Percentiles rank a stretch among this genome's conserved stretches.
Evolutionary conservation across 2,113 vertebrate species (phyloP).

Genomic region (Lanius collurio): DNA sequence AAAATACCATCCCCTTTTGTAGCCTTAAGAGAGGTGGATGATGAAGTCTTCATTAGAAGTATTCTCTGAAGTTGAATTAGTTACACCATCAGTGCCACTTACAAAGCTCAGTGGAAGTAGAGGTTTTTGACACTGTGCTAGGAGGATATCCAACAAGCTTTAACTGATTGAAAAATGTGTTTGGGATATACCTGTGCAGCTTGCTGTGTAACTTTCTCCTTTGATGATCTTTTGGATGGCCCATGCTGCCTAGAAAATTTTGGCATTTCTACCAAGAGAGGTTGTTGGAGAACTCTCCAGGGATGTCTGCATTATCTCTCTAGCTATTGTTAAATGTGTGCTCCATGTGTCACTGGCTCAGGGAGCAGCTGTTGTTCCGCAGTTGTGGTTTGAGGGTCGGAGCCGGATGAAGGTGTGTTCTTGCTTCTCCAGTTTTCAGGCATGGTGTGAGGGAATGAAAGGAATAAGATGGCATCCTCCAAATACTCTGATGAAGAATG

Average conservation of each 20-base stretch:
- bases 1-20: neutral
- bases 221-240: neutral
- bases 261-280: neutral
- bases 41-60: neutral
- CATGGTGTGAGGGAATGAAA: neutral
- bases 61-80: neutral
- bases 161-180: neutral
- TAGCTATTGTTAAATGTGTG: neutral
- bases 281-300: neutral
- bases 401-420: neutral
- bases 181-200: neutral
- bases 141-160: neutral
- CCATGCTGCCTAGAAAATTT: neutral
- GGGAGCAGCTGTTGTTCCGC: neutral
- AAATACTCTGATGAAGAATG: neutral
- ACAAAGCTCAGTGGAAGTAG: neutral
- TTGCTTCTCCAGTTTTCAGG: neutral
- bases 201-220: neutral
- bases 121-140: neutral
- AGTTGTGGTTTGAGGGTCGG: neutral
- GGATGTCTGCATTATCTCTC: neutral
- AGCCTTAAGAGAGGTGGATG: neutral
- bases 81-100: neutral
- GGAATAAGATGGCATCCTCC: neutral
- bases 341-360: neutral